A percentile compares a stretch with the other conserved stretches of the same genome.
phyloP scores from a whole-genome alignment of 2,888 invertebrate species.

The Dioctria linearis region DNA sequence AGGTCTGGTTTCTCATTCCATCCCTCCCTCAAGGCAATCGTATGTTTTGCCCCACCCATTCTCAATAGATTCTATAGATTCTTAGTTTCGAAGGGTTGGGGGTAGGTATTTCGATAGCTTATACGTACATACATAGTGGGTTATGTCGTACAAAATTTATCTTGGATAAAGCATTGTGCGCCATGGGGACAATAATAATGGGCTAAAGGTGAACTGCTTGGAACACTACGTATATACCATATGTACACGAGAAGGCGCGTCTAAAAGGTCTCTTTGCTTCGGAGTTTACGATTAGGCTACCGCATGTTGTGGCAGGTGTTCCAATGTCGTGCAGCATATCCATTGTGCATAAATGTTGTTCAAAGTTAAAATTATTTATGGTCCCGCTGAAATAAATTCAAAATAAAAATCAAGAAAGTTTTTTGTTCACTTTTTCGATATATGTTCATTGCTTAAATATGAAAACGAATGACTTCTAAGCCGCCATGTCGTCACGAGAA shows the following conservation, averaged over 20 bases:
- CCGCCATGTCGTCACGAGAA: too few species aligned
- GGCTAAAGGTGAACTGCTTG: conserved; percentile 7
- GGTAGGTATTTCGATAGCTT: background rate
- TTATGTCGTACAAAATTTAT: conserved; percentile 14
- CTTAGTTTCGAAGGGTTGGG: background rate
- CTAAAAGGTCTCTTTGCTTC: background rate
- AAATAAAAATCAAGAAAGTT: too few species aligned
- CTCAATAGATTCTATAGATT: background rate
- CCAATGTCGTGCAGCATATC: conserved; percentile 23
- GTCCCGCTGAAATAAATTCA: background rate
- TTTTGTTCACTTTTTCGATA: too few species aligned
- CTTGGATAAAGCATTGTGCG: conserved; percentile 11
- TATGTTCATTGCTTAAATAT: too few species aligned
- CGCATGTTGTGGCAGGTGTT: conserved; percentile 25
- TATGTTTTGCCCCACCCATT: background rate
- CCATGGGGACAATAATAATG: conserved; percentile 19
- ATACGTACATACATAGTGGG: too few species aligned
- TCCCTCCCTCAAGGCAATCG: background rate
- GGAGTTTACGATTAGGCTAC: conserved; percentile 11
- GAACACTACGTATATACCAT: background rate
- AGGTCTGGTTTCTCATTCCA: background rate
- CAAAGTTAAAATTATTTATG: background rate
- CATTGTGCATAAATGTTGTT: background rate
- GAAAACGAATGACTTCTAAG: too few species aligned
- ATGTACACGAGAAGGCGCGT: background rate